These are phyloP conservation scores for Micrasema longulum DNA, from an alignment of 1,140 invertebrate species.

Conservation along the genomic window DNA sequence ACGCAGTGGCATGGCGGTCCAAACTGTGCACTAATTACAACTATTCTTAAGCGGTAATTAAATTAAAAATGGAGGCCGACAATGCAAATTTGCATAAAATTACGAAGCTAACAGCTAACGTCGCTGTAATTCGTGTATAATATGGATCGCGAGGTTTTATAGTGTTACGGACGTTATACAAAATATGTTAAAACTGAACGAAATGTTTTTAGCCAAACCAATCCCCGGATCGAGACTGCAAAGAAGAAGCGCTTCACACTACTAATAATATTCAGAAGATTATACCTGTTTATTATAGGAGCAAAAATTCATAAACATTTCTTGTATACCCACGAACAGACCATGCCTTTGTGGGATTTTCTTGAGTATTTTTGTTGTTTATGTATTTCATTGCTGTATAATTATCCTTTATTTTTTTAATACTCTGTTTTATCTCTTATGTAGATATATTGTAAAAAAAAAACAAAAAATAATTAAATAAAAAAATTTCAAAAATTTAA, in stretches of 20 bases:
- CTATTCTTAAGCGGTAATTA: slow-evolving; percentile 13
- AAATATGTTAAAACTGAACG: not conserved
- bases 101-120: slow-evolving; percentile 5
- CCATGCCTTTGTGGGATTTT: no score
- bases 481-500: not conserved
- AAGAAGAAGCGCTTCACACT: not conserved
- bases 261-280: not conserved
- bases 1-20: not conserved
- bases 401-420: no score
- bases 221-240: no score
- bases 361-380: not conserved
- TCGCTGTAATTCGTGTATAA: slow-evolving; percentile 1
- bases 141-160: slow-evolving; percentile 1
- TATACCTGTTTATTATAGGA: not conserved
- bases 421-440: no score
- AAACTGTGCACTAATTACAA: slow-evolving; percentile 12
- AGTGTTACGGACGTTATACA: slow-evolving; percentile 6
- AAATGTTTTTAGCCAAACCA: no score
- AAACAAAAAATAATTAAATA: no score
- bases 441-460: no score
- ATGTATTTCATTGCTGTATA: no score
- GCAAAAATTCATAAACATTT: no score
- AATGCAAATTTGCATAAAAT: slow-evolving; percentile 21
- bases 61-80: slow-evolving; percentile 19
- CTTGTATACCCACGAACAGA: no score